phyloP scores from a whole-genome alignment of 1,140 invertebrate species.

The Drosophila nigromelanica region DNA sequence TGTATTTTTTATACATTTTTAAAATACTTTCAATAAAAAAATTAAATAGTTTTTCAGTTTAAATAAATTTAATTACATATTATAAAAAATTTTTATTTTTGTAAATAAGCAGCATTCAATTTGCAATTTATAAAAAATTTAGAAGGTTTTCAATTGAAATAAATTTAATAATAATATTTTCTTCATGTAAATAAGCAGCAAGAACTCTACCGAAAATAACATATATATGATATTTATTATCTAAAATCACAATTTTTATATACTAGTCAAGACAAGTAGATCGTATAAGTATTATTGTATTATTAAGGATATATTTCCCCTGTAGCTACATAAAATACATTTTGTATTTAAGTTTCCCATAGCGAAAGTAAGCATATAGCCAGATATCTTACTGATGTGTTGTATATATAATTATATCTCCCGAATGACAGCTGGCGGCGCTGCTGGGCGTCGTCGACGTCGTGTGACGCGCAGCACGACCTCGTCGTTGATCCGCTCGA shows the following conservation, averaged over 20 bases:
- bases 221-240: slow-evolving; percentile 4
- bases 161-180: neutral
- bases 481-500: slow-evolving; percentile 66
- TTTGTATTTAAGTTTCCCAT: neutral
- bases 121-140: no score
- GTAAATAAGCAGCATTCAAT: no score
- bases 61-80: no score
- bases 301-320: no score
- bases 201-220: neutral
- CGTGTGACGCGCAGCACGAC: slow-evolving; percentile 59
- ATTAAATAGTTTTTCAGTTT: no score
- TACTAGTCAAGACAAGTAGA: slow-evolving; percentile 5
- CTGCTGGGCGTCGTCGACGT: slow-evolving; percentile 31
- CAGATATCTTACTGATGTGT: slow-evolving; percentile 15
- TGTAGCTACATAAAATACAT: neutral
- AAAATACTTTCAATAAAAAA: no score
- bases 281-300: neutral
- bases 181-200: neutral
- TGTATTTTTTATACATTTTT: no score
- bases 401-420: neutral
- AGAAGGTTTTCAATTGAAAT: neutral
- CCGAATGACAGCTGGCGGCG: neutral
- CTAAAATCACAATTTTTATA: slow-evolving; percentile 11
- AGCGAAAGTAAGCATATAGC: slow-evolving; percentile 11
- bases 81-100: neutral